A percentile compares a stretch with the other conserved stretches of the same genome.
Conservation (phyloP, 2,797 vertebrate genomes). For the Notamacropus eugenii region DNA sequence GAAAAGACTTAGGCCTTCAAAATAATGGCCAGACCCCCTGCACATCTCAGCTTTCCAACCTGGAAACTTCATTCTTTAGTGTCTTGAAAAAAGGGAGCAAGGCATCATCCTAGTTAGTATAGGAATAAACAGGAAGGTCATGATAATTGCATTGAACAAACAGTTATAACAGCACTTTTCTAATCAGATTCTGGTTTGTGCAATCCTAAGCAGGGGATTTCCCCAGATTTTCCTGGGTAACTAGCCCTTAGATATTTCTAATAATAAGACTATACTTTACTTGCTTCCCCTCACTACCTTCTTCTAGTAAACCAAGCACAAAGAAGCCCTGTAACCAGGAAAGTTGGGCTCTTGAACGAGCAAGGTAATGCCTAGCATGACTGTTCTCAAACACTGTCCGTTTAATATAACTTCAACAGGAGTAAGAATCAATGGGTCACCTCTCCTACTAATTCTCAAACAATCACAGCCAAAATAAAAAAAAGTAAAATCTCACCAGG, state of each 20-base stretch:
- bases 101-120: not conserved
- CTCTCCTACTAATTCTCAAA: not conserved
- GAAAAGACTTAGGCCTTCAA: slow-evolving; percentile 12
- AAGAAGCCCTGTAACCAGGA: not conserved
- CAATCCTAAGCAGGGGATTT: slow-evolving; percentile 45
- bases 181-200: slow-evolving; percentile 45
- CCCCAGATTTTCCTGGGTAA: slow-evolving; percentile 41
- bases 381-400: slow-evolving; percentile 21
- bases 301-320: slow-evolving; percentile 31
- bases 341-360: slow-evolving; percentile 19
- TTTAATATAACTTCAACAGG: not conserved
- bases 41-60: slow-evolving; percentile 4
- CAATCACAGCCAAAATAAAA: not conserved
- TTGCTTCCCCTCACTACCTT: slow-evolving; percentile 47
- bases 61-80: slow-evolving; percentile 42
- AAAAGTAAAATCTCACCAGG: not conserved
- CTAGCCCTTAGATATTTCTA: slow-evolving; percentile 19
- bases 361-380: slow-evolving; percentile 7
- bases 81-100: not conserved
- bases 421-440: not conserved
- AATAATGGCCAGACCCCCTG: not conserved
- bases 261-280: slow-evolving; percentile 36
- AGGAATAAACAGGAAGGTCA: slow-evolving; percentile 37
- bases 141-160: slow-evolving; percentile 10
- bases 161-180: slow-evolving; percentile 48